A percentile compares a stretch with the other conserved stretches of the same genome.
These are phyloP conservation scores for Anabacerthia variegaticeps DNA, from an alignment of 2,797 vertebrate genomes.

Conservation along the genomic window DNA sequence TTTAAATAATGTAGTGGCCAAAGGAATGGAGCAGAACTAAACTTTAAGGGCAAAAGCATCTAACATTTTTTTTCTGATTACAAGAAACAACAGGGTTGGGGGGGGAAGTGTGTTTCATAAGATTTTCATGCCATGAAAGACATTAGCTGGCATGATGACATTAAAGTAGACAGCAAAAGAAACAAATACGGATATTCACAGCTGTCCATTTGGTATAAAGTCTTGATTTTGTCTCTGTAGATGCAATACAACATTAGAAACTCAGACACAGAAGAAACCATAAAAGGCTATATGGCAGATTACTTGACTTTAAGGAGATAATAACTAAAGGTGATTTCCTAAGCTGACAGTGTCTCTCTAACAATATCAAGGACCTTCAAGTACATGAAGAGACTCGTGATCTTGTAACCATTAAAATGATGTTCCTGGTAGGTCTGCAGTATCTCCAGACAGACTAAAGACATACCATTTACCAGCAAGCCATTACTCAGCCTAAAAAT, in stretches of 20 bases:
- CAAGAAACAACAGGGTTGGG: fast-evolving
- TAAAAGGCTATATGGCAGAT: background rate
- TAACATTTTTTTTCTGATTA: background rate
- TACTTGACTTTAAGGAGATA: background rate
- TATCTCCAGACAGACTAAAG: background rate
- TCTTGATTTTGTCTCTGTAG: background rate
- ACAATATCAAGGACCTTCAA: background rate
- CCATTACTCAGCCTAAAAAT: background rate
- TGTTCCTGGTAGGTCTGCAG: background rate
- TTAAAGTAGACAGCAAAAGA: background rate
- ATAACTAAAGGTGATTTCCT: background rate
- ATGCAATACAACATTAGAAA: background rate
- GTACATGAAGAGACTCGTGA: background rate
- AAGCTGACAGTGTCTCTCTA: background rate
- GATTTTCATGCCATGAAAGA: background rate
- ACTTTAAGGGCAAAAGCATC: background rate
- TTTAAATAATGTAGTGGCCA: background rate
- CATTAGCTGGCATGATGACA: background rate
- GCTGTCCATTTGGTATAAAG: background rate
- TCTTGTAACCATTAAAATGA: background rate
- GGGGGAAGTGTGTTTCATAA: fast-evolving
- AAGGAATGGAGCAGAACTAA: background rate
- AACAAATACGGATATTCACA: background rate
- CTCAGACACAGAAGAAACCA: background rate
- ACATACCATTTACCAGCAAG: background rate